phyloP scores from a whole-genome alignment of 35 echinoderm and acorn worm genomes.

The Apostichopus californicus region DNA sequence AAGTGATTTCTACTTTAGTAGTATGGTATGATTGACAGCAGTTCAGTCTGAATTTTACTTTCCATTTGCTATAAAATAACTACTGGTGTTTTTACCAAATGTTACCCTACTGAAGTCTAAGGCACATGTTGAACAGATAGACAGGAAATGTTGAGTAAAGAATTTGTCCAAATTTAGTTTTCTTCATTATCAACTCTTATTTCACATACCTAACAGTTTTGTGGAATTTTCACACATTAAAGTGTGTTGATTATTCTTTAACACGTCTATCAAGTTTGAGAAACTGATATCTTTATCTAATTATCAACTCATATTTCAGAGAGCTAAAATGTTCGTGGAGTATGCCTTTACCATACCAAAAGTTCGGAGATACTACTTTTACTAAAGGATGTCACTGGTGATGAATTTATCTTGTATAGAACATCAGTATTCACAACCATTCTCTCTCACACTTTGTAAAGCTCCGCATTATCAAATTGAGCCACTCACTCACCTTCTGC shows the following conservation, averaged over 20 bases:
- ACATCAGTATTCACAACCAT: neutral
- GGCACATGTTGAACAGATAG: neutral
- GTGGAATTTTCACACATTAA: no score
- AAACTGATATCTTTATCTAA: neutral
- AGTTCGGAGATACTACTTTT: conserved; percentile 7
- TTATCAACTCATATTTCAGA: conserved; percentile 28
- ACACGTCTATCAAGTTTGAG: neutral
- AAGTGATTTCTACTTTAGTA: no score
- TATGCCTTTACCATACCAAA: conserved; percentile 43
- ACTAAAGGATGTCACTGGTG: conserved; percentile 1
- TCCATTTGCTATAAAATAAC: no score
- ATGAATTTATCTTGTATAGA: neutral
- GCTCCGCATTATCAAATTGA: neutral
- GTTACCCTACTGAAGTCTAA: neutral
- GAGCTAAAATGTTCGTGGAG: conserved; percentile 45
- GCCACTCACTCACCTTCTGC: no score
- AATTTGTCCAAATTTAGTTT: no score
- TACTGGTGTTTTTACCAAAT: neutral
- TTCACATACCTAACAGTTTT: no score
- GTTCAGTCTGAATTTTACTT: no score
- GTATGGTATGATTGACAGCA: no score
- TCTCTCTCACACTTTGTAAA: neutral
- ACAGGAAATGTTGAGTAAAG: no score
- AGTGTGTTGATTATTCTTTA: no score
- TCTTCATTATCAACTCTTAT: no score